Percentiles rank a stretch among this genome's conserved stretches.
These are phyloP conservation scores for Danio albolineatus DNA, from an alignment of 2,797 vertebrate species.

Conservation along the genomic window DNA sequence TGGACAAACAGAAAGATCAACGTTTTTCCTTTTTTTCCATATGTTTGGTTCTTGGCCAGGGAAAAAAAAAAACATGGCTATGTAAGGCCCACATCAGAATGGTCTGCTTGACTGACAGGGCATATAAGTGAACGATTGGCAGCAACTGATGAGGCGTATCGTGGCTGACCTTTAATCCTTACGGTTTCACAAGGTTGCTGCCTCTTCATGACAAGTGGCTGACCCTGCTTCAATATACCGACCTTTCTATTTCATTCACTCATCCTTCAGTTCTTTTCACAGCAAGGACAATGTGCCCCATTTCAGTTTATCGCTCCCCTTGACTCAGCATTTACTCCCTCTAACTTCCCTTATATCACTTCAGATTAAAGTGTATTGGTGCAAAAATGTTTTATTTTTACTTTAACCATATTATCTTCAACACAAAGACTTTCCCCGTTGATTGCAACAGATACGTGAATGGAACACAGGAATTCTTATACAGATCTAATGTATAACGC, in stretches of 20 bases:
- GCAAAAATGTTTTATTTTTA: background rate
- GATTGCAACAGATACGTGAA: too few relatives aligned
- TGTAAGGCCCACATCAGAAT: background rate
- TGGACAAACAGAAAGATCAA: background rate
- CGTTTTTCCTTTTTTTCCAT: background rate
- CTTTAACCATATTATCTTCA: too few relatives aligned
- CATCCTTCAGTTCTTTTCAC: background rate
- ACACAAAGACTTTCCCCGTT: too few relatives aligned
- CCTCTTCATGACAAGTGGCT: background rate
- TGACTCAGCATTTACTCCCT: background rate
- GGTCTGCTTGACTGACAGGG: background rate
- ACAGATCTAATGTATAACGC: too few relatives aligned
- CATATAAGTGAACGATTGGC: background rate
- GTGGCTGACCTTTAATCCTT: constrained; percentile 11
- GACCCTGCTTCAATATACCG: background rate
- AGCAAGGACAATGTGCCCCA: background rate
- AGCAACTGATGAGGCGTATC: constrained; percentile 11
- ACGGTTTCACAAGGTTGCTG: background rate
- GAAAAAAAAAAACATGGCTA: background rate
- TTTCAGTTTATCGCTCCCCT: constrained; percentile 3
- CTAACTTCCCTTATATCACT: constrained; percentile 6
- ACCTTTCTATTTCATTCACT: background rate
- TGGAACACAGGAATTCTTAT: too few relatives aligned
- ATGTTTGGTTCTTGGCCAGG: background rate
- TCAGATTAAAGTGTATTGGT: constrained; percentile 1